Percentiles rank a stretch among this genome's conserved stretches.
These are phyloP conservation scores for Propithecus deckenii DNA, from an alignment of 2,797 vertebrate species.

Conservation along the genomic window DNA sequence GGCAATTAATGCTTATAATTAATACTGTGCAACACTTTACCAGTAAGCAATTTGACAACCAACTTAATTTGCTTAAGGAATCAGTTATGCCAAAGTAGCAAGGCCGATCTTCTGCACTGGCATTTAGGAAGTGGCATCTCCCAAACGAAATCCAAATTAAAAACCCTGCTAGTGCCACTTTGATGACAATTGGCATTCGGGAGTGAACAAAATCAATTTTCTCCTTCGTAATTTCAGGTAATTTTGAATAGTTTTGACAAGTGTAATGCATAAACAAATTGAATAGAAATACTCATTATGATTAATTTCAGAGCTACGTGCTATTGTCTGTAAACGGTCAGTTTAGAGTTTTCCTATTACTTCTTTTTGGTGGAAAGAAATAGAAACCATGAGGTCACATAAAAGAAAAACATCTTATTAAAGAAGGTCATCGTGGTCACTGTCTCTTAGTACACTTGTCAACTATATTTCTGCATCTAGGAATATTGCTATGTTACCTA, in stretches of 20 bases:
- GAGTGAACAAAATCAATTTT: slow-evolving; percentile 61
- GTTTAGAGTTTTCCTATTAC: slow-evolving; percentile 53
- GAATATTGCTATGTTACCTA: not conserved
- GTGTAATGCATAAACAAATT: slow-evolving; percentile 44
- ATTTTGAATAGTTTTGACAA: slow-evolving; percentile 60
- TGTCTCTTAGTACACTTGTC: slow-evolving; percentile 23
- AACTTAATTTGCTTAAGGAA: slow-evolving; percentile 68
- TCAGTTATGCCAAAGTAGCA: slow-evolving; percentile 59
- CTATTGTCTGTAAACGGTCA: not conserved
- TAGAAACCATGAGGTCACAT: slow-evolving; percentile 24
- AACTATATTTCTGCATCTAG: slow-evolving; percentile 4
- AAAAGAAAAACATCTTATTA: slow-evolving; percentile 50
- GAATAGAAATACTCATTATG: slow-evolving; percentile 65
- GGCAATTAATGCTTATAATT: slow-evolving; percentile 68
- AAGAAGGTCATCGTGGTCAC: slow-evolving; percentile 4
- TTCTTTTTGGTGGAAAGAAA: slow-evolving; percentile 40
- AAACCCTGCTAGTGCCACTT: slow-evolving; percentile 54
- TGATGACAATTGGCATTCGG: slow-evolving; percentile 55
- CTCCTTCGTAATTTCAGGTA: slow-evolving; percentile 61
- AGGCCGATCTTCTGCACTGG: slow-evolving; percentile 1
- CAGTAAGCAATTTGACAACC: slow-evolving; percentile 57
- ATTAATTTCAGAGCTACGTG: slow-evolving; percentile 47
- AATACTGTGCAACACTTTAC: slow-evolving; percentile 50
- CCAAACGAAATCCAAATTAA: slow-evolving; percentile 50
- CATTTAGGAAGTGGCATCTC: slow-evolving; percentile 44